phyloP scores from a whole-genome alignment of 2,888 invertebrate genomes.

The Epistrophe eligans region DNA sequence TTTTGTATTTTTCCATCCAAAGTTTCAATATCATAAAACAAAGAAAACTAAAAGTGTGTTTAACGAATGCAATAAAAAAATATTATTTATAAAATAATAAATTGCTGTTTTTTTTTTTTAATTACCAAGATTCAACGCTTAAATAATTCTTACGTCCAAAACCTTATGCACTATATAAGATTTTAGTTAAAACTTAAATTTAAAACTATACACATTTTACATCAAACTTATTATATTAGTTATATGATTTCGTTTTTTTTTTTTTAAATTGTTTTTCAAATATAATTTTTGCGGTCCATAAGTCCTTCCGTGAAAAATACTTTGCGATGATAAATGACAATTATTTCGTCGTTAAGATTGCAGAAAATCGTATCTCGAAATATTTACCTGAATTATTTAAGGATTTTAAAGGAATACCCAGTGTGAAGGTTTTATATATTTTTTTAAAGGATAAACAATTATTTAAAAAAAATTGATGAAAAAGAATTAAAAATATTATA shows the following conservation, averaged over 20 bases:
- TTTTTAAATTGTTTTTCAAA: conserved; percentile 13
- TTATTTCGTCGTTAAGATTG: conserved; percentile 82
- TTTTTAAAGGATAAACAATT: not conserved
- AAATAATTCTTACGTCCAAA: not conserved
- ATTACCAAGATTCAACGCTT: not conserved
- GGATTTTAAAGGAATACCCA: conserved; percentile 29
- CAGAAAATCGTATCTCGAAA: conserved; percentile 83
- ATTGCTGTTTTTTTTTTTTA: not conserved
- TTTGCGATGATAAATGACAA: conserved; percentile 79
- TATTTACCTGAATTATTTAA: conserved; percentile 65
- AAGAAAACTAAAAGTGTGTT: not conserved
- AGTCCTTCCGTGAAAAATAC: conserved; percentile 79
- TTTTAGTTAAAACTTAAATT: conserved; percentile 16
- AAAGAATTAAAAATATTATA: not conserved
- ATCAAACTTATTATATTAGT: conserved; percentile 60
- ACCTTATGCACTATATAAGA: conserved; percentile 20
- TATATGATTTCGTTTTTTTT: conserved; percentile 70
- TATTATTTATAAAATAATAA: not conserved
- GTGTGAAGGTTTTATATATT: not conserved
- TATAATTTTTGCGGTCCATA: conserved; percentile 62
- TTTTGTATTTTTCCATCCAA: not conserved
- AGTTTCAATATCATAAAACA: not conserved
- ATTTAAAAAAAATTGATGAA: not conserved
- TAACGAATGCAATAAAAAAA: not conserved
- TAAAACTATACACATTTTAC: conserved; percentile 31